Conservation (phyloP, 2,888 invertebrate species). For the Nomada flava region DNA sequence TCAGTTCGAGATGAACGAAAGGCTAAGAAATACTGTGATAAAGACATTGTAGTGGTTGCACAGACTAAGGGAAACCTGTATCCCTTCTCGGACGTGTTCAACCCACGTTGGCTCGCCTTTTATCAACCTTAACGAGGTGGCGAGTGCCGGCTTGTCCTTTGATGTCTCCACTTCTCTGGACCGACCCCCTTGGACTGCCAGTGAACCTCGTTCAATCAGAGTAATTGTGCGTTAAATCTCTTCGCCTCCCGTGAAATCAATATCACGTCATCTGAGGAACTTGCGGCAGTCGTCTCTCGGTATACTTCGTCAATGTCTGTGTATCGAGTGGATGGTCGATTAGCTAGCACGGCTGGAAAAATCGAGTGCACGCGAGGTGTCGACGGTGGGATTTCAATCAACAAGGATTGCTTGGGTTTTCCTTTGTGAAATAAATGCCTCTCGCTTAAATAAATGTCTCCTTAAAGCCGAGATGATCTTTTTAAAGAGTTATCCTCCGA, state of each 20-base stretch:
- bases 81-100: conserved; percentile 31
- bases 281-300: not conserved
- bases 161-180: conserved; percentile 63
- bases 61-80: conserved; percentile 14
- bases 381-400: not conserved
- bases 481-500: not conserved
- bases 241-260: conserved; percentile 71
- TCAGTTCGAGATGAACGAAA: not conserved
- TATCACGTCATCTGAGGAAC: conserved; percentile 58
- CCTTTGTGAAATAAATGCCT: not conserved
- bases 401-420: not conserved
- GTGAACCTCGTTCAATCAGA: conserved; percentile 73
- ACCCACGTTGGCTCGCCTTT: conserved; percentile 50
- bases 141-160: conserved; percentile 64
- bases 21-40: too few relatives aligned
- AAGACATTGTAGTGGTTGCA: not conserved
- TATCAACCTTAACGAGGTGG: conserved; percentile 63
- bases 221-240: conserved; percentile 80
- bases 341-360: conserved; percentile 19
- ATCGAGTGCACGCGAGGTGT: not conserved
- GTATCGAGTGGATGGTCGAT: conserved; percentile 25
- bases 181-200: conserved; percentile 27
- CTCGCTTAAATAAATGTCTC: not conserved
- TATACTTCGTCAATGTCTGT: conserved; percentile 13
- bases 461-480: not conserved